These are phyloP conservation scores for Hemiscyllium ocellatum DNA, from an alignment of 2,113 vertebrate genomes.

Conservation along the genomic window DNA sequence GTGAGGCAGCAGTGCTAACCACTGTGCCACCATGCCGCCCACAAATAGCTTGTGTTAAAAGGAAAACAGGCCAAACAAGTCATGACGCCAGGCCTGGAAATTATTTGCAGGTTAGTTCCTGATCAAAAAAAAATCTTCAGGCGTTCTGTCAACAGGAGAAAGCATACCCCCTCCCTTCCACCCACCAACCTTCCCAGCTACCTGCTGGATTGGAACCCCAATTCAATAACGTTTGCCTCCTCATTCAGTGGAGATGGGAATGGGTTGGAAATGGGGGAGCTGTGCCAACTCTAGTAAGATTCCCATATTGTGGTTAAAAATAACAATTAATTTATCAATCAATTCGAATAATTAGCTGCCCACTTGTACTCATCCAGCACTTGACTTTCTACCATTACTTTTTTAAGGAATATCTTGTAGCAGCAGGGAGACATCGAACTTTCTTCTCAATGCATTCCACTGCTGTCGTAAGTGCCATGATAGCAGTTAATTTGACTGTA, in stretches of 20 bases:
- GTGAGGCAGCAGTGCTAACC: no score
- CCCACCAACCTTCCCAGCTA: background rate
- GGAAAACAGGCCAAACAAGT: no score
- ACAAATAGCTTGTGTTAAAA: no score
- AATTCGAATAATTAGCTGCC: background rate
- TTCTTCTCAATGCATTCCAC: background rate
- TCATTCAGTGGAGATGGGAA: background rate
- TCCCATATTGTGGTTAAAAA: no score
- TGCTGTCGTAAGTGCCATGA: background rate
- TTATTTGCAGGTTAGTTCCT: no score
- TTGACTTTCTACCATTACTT: background rate
- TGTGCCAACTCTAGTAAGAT: background rate
- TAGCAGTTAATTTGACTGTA: background rate
- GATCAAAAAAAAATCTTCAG: no score
- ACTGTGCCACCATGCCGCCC: no score
- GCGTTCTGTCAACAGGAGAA: no score
- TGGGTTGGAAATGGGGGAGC: background rate
- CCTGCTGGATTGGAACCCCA: background rate
- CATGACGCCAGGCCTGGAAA: no score
- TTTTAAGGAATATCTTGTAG: background rate
- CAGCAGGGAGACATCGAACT: background rate
- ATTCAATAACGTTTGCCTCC: no score
- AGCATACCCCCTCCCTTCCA: no score
- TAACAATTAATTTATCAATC: background rate
- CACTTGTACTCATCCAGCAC: background rate